Evolutionary conservation across 2,888 invertebrate species (phyloP), one percentile per base, ranked within the genome.

Genomic region (Scaptomyza parva): DNA sequence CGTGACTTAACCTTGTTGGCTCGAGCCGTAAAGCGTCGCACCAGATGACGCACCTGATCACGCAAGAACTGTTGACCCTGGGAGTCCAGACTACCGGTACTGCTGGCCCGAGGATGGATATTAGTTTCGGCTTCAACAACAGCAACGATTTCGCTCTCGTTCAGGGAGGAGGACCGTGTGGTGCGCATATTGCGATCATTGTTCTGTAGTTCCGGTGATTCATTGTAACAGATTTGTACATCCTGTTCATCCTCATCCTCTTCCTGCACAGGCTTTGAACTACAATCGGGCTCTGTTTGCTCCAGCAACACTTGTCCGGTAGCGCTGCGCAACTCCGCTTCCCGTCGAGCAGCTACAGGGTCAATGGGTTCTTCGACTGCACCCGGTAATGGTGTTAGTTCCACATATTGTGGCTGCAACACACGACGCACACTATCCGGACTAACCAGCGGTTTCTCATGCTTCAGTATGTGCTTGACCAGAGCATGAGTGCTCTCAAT

Each of bases 1-100:
- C 93, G 92, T 28, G 93, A 92, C 71, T 94, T 92, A 24, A 93
- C 93, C 57, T 93, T 92, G 73, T 93, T 93, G 6, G 94, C 93
- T 44, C 95, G 91, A 22, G 93, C 93, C 0, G 93, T 93, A 76
- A 95, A 95, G 3, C 94, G 93, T 6, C 93, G 92, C 1, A 94
- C 94, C 62, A 95, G 88, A 75, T 93, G 93, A 4, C 93, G 92
- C 18, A 94, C 91, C 52, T 91, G 92, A 33, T 92, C 91, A 1
- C 92, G 88, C 14, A 92, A 74, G 63, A 91, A 91, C 64, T 90
- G 89, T 63, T 91, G 90, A 9, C 89, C 88, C 45, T 91, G 89
- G 0, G 90, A 89, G 57, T 92, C 91, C 45, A 91, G 58, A 18
- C 92, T 91, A 24, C 84, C 91, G 0, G 89, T 77, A 8, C 88